These are phyloP conservation scores for Corythornis madagascariensis DNA, from an alignment of 2,113 vertebrate species.

Conservation along the genomic window DNA sequence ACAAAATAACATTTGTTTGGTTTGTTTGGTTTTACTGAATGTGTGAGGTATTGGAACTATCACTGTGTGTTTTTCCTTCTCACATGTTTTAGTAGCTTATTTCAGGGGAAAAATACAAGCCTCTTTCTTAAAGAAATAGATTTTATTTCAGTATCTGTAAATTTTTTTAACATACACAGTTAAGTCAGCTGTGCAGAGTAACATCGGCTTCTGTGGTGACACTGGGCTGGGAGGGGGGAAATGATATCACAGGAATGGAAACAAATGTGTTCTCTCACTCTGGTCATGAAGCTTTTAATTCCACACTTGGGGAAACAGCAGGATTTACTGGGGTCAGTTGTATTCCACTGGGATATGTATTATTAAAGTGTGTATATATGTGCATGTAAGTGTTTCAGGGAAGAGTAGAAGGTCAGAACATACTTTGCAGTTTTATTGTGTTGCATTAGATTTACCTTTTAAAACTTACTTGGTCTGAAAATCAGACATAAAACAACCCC, in stretches of 20 bases:
- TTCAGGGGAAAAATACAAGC: not conserved
- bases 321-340: conserved; percentile 62
- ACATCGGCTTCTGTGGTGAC: not conserved
- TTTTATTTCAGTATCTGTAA: not conserved
- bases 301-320: conserved; percentile 58
- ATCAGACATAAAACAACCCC: conserved; percentile 35
- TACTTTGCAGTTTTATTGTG: conserved; percentile 56
- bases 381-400: not conserved
- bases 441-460: conserved; percentile 63
- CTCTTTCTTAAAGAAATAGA: not conserved
- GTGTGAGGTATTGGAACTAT: not conserved
- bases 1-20: not conserved
- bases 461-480: conserved; percentile 64
- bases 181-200: conserved; percentile 20
- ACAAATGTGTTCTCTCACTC: conserved; percentile 54
- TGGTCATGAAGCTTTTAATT: conserved; percentile 64
- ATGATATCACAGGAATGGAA: conserved; percentile 63
- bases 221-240: conserved; percentile 11
- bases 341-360: conserved; percentile 61
- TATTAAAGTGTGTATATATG: conserved; percentile 65
- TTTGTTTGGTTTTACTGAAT: not conserved
- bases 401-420: conserved; percentile 52
- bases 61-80: not conserved
- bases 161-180: not conserved
- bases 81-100: not conserved